Conservation (phyloP, 1,140 invertebrate genomes). For the Leptoteleia sp. region DNA sequence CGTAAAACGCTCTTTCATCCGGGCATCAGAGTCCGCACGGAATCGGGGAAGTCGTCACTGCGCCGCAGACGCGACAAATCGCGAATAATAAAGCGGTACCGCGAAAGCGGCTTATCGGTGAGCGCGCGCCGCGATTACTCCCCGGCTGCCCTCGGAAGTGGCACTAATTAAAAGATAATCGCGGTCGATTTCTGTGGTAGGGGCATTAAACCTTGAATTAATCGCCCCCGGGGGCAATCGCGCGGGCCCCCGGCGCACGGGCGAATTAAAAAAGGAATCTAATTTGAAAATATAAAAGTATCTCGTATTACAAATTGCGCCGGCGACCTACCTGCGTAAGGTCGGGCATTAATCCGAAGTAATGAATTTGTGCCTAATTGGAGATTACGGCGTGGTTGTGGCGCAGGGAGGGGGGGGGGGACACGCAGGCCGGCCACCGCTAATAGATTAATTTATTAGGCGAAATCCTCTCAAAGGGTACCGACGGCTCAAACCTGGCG, state of each 20-base stretch:
- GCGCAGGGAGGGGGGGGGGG: conserved; percentile 35
- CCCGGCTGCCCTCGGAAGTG: conserved; percentile 4
- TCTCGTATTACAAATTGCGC: conserved; percentile 53
- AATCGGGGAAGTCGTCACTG: conserved; percentile 13
- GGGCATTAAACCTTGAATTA: conserved; percentile 16
- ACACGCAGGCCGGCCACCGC: conserved; percentile 68
- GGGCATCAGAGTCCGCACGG: conserved; percentile 13
- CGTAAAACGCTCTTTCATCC: conserved; percentile 29
- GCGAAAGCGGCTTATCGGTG: conserved; percentile 3
- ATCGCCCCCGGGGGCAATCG: conserved; percentile 19
- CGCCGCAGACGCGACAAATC: conserved; percentile 26
- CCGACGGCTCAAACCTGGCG: conserved; percentile 70
- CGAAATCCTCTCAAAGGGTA: conserved; percentile 76
- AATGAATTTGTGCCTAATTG: conserved; percentile 80
- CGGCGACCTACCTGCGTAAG: conserved; percentile 57
- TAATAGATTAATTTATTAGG: conserved; percentile 81
- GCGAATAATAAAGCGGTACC: conserved; percentile 17
- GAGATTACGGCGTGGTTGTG: conserved; percentile 73
- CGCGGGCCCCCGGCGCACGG: neutral
- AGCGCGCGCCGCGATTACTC: neutral
- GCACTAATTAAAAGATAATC: conserved; percentile 53
- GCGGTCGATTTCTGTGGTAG: conserved; percentile 15
- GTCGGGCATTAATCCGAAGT: conserved; percentile 73
- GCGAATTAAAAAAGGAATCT: conserved; percentile 35
- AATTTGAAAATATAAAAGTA: conserved; percentile 52